Conservation (phyloP, 1,140 invertebrate species). For the honey bee (Apis mellifera) region DNA sequence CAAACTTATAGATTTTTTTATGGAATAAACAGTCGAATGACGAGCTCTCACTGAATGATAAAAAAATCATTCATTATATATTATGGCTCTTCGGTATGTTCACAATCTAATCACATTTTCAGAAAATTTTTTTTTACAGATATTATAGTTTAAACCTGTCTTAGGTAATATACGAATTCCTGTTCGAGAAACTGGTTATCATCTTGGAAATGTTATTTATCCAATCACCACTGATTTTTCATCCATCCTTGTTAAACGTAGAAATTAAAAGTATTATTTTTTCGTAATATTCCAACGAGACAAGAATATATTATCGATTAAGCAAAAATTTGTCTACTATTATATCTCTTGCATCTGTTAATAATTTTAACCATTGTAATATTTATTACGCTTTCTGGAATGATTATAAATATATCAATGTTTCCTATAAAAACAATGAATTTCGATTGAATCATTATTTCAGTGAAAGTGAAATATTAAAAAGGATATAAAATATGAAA, state of each 20-base stretch:
- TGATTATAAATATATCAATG: neutral
- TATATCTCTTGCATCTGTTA: neutral
- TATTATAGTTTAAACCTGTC: neutral
- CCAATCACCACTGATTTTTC: conserved; percentile 18
- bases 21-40: no score
- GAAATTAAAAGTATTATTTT: conserved; percentile 1
- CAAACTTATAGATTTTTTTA: no score
- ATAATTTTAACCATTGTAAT: neutral
- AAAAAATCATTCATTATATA: no score
- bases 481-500: neutral
- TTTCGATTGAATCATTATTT: no score
- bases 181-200: neutral
- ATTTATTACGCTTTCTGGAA: neutral
- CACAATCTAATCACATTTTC: no score
- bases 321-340: neutral
- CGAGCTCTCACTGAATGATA: no score
- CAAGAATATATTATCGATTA: neutral
- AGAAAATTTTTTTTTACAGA: no score
- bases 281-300: neutral
- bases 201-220: conserved; percentile 34
- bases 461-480: neutral
- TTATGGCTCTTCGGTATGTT: no score
- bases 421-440: neutral
- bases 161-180: neutral
- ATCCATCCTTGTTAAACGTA: neutral